Base-by-base conservation (phyloP, 2,113 vertebrate species). In the Zosterops borbonicus region DNA sequence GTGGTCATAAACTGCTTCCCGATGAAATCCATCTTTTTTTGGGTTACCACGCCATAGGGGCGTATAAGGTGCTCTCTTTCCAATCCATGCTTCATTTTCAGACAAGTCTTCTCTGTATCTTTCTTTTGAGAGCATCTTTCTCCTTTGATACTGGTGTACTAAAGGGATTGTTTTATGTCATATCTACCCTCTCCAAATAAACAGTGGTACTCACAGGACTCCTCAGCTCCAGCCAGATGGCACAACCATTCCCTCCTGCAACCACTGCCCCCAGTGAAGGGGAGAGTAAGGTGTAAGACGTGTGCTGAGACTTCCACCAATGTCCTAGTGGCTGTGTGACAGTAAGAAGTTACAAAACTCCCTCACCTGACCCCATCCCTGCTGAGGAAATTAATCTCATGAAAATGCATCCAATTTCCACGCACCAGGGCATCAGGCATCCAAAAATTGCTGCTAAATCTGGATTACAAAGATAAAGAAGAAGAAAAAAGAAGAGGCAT, bases 321-420 rank as follows among this genome's bases (percentile, higher is more conserved):
- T 33, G 52, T 68, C n/a, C 44, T 28, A 35, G 47, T 9, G 28
- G n/a, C 21, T 84, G 37, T 33, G 52, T 71, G 69, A 46, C 29
- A 74, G 49, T 35, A 46, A n/a, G 52, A 90, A 89, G 22, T 60
- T 41, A 47, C 17, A 59, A 46, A 90, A 52, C 11, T 67, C 76
- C 42, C 55, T 89, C 64, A 90, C 13, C 55, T 83, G 65, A 39
- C 19, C 19, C 33, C 33, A 47, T 31, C 15, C 27, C 56, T 44
- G 5, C 39, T 81, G 76, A 74, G 60, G 64, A 91, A 84, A 94
- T 92, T 52, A 70, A 74, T 87, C 56, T 96, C 44, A 88, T 81
- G 76, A 89, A 96, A 92, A 89, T 58, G 31, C 53, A 94, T 75
- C 73, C 44, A 41, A 89, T 90, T 93, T 94, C 80, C 52, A 89